A percentile compares a stretch with the other conserved stretches of the same genome.
Evolutionary conservation across 2,888 invertebrate genomes (phyloP).

Genomic region (Vandiemenella viatica): DNA sequence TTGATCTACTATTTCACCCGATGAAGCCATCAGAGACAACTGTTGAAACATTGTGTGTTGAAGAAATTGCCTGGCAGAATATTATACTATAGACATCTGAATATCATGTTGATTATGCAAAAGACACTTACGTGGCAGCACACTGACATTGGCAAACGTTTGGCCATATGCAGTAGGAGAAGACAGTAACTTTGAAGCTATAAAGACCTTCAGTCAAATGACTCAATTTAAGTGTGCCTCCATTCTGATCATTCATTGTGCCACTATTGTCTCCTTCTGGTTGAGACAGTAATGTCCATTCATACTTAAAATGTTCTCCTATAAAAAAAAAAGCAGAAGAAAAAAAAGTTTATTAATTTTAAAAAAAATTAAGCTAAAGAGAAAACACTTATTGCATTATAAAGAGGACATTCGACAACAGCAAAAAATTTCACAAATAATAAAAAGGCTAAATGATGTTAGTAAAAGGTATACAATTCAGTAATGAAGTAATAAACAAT

Average conservation of each 20-base stretch:
- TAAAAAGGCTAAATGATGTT: too few species aligned
- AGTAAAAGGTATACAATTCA: too few species aligned
- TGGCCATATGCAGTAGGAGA: conserved; percentile 62
- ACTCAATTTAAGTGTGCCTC: conserved; percentile 64
- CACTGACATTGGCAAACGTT: conserved; percentile 78
- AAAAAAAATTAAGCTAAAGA: too few species aligned
- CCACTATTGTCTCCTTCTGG: conserved; percentile 62
- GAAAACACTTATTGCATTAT: too few species aligned
- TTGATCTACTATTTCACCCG: too few species aligned
- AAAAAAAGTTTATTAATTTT: too few species aligned
- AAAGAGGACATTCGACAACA: too few species aligned
- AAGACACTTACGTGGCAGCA: conserved; percentile 45
- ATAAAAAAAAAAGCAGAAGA: conserved; percentile 9
- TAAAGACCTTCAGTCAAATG: conserved; percentile 78
- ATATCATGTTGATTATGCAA: background rate
- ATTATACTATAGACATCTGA: background rate
- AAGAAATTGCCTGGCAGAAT: background rate
- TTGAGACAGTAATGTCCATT: conserved; percentile 74
- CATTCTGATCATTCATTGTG: conserved; percentile 69
- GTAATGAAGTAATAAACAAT: too few species aligned
- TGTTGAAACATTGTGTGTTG: too few species aligned
- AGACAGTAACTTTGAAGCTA: conserved; percentile 73
- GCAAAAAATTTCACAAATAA: too few species aligned
- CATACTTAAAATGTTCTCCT: conserved; percentile 66
- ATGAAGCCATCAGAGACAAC: too few species aligned